Percentiles rank a stretch among this genome's conserved stretches.
These are phyloP conservation scores for Metellina segmentata DNA, from an alignment of 2,888 invertebrate genomes.

Conservation along the genomic window DNA sequence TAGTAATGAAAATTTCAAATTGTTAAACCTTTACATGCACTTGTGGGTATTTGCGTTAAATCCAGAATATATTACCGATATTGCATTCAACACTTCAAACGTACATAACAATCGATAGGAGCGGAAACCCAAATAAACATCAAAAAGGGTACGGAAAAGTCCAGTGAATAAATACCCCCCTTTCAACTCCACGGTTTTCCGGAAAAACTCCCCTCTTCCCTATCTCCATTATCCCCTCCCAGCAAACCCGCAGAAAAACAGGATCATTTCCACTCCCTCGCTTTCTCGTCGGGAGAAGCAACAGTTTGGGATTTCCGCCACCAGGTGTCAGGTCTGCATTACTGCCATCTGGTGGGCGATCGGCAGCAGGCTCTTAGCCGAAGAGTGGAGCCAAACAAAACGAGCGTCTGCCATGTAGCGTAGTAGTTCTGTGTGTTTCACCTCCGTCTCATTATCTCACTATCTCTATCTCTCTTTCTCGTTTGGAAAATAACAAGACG, in stretches of 20 bases:
- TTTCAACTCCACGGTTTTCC: neutral
- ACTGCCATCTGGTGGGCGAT: constrained; percentile 64
- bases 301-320: constrained; percentile 54
- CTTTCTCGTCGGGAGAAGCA: constrained; percentile 35
- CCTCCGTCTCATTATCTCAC: constrained; percentile 16
- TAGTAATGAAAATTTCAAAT: too few relatives aligned
- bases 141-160: too few relatives aligned
- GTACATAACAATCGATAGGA: too few relatives aligned
- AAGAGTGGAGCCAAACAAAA: neutral
- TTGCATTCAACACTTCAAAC: too few relatives aligned
- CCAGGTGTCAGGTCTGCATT: constrained; percentile 62
- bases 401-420: constrained; percentile 54
- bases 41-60: too few relatives aligned
- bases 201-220: neutral
- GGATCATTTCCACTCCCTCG: neutral
- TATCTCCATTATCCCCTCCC: neutral
- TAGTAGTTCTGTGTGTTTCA: constrained; percentile 57
- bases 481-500: neutral
- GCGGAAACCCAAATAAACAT: too few relatives aligned
- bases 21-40: too few relatives aligned
- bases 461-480: constrained; percentile 33
- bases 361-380: neutral
- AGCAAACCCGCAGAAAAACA: neutral
- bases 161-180: too few relatives aligned
- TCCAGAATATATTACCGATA: too few relatives aligned